Conservation (phyloP, 1,140 invertebrate species). For the Heliothis virescens region DNA sequence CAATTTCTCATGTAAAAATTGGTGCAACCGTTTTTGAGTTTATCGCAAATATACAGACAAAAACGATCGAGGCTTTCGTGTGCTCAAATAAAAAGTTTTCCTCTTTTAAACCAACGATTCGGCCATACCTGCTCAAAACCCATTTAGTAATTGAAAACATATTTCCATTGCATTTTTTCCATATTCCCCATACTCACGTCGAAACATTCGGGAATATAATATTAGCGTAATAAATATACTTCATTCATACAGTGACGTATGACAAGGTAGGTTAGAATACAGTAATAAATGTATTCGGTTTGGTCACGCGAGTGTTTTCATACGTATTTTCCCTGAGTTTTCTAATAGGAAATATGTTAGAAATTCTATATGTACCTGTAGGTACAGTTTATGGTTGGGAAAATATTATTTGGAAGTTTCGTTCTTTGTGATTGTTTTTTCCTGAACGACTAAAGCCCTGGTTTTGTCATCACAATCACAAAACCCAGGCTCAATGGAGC, state of each 20-base stretch:
- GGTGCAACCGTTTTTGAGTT: too few species aligned
- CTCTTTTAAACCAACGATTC: too few species aligned
- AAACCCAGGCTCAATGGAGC: too few species aligned
- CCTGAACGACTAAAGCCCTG: too few species aligned
- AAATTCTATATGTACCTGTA: constrained; percentile 2
- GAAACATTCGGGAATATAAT: not conserved
- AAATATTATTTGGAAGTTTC: not conserved
- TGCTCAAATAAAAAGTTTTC: too few species aligned
- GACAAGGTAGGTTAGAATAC: constrained; percentile 21
- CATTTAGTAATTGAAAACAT: not conserved
- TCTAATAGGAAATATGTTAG: constrained; percentile 27
- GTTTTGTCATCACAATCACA: too few species aligned
- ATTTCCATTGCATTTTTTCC: not conserved
- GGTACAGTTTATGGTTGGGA: not conserved
- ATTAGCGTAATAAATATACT: constrained; percentile 4
- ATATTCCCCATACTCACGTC: not conserved
- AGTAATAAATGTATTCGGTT: constrained; percentile 6
- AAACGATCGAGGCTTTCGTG: too few species aligned
- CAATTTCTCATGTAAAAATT: too few species aligned
- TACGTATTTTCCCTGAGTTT: constrained; percentile 18
- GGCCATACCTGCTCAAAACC: not conserved
- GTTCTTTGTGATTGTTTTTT: not conserved
- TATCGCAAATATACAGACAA: too few species aligned
- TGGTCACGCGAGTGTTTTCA: constrained; percentile 33
- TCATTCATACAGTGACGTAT: constrained; percentile 22